Percentiles rank a stretch among this genome's conserved stretches.
These are phyloP conservation scores for Apomyelois bistriatella DNA, from an alignment of 2,888 invertebrate genomes.

Conservation along the genomic window DNA sequence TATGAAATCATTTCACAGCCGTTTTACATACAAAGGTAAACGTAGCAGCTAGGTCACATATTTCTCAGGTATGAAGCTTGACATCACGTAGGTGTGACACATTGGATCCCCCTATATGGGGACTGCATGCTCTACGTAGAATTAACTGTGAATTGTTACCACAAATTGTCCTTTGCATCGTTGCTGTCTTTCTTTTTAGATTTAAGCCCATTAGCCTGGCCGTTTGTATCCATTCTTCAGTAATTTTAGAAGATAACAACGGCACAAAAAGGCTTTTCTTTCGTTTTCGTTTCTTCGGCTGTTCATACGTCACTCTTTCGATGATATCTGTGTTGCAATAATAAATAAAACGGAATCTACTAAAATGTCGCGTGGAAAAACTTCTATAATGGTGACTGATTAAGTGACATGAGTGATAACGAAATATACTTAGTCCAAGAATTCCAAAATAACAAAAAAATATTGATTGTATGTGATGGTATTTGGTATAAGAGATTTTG, in stretches of 20 bases:
- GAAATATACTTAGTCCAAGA: too few relatives aligned
- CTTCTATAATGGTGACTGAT: too few relatives aligned
- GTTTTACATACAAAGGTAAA: slow-evolving; percentile 69
- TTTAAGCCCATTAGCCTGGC: slow-evolving; percentile 79
- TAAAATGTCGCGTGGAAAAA: too few relatives aligned
- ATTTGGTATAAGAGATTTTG: too few relatives aligned
- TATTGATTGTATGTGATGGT: too few relatives aligned
- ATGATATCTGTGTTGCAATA: slow-evolving; percentile 45
- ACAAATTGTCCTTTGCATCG: slow-evolving; percentile 83
- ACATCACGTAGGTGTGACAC: slow-evolving; percentile 81
- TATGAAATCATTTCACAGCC: slow-evolving; percentile 49
- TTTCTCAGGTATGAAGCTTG: slow-evolving; percentile 74
- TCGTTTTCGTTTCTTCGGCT: slow-evolving; percentile 75
- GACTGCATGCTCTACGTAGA: slow-evolving; percentile 66
- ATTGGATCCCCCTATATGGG: slow-evolving; percentile 75
- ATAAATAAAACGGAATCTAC: neutral
- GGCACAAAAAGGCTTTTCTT: slow-evolving; percentile 78
- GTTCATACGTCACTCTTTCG: slow-evolving; percentile 78
- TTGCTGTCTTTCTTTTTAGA: slow-evolving; percentile 82
- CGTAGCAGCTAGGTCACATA: slow-evolving; percentile 75
- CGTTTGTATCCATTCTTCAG: slow-evolving; percentile 80
- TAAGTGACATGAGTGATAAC: too few relatives aligned
- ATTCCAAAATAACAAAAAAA: too few relatives aligned
- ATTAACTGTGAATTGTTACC: slow-evolving; percentile 78
- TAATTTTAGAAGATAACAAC: slow-evolving; percentile 78